phyloP scores from a whole-genome alignment of 2,888 invertebrate species.

The Yponomeuta sedellus region DNA sequence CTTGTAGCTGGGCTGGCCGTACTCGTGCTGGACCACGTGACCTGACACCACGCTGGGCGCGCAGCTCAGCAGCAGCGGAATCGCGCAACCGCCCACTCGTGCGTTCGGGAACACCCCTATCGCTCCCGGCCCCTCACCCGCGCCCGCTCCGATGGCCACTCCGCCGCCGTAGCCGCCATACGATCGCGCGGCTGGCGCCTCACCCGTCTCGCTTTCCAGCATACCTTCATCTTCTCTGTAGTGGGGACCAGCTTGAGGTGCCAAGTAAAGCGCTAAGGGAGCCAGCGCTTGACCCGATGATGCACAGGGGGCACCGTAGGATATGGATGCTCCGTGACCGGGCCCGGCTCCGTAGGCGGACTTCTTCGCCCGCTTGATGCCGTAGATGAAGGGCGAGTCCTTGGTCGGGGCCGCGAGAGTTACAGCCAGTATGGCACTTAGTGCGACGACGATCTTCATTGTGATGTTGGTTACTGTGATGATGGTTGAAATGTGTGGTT shows the following conservation, averaged over 20 bases:
- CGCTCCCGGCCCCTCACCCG: slow-evolving; percentile 30
- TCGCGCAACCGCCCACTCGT: slow-evolving; percentile 46
- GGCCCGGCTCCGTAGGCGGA: slow-evolving; percentile 19
- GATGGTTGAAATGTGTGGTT: slow-evolving; percentile 17
- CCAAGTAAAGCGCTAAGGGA: slow-evolving; percentile 26
- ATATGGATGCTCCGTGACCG: neutral
- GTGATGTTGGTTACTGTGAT: neutral
- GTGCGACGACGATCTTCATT: slow-evolving; percentile 28
- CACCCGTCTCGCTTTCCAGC: slow-evolving; percentile 14
- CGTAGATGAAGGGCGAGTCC: slow-evolving; percentile 9
- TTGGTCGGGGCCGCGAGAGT: slow-evolving; percentile 26
- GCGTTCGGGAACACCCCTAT: slow-evolving; percentile 56
- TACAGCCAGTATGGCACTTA: slow-evolving; percentile 23
- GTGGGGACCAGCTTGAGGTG: slow-evolving; percentile 20
- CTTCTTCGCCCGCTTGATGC: slow-evolving; percentile 24
- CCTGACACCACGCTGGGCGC: slow-evolving; percentile 55
- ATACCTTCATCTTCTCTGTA: slow-evolving; percentile 24
- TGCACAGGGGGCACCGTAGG: slow-evolving; percentile 15
- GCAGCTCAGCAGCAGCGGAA: slow-evolving; percentile 61
- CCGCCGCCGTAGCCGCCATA: slow-evolving; percentile 12
- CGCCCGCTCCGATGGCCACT: neutral
- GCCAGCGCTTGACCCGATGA: slow-evolving; percentile 15
- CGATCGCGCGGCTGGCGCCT: slow-evolving; percentile 15
- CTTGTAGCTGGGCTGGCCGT: slow-evolving; percentile 17
- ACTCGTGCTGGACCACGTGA: slow-evolving; percentile 35